These are phyloP conservation scores for Phorcus lineatus DNA, from an alignment of 2,888 invertebrate species.

Conservation along the genomic window DNA sequence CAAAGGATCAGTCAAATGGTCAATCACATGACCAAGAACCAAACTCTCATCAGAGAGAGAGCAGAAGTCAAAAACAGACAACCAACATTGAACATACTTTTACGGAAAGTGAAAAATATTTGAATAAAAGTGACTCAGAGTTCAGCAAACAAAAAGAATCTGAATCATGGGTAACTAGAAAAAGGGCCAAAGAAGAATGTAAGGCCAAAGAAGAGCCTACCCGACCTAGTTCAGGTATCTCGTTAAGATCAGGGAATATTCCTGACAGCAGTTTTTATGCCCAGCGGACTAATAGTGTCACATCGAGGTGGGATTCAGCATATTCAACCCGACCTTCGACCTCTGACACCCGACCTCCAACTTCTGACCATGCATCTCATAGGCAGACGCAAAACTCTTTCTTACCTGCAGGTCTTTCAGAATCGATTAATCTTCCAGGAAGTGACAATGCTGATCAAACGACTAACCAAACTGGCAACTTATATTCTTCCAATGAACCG, in stretches of 20 bases:
- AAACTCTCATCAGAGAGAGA: background rate
- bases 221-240: background rate
- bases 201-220: background rate
- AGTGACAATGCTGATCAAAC: background rate
- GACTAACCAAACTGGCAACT: background rate
- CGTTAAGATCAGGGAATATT: constrained; percentile 31
- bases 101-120: background rate
- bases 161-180: background rate
- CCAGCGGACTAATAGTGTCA: constrained; percentile 48
- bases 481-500: background rate
- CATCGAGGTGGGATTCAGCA: constrained; percentile 51
- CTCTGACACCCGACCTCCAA: constrained; percentile 35
- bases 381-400: constrained; percentile 30
- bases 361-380: constrained; percentile 34
- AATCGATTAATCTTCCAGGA: constrained; percentile 12
- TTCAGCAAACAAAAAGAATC: background rate
- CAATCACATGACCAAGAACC: background rate
- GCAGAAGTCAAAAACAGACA: background rate
- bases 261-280: constrained; percentile 51
- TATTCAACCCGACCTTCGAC: constrained; percentile 37
- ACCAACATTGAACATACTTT: background rate
- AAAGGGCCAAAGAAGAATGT: background rate
- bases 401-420: constrained; percentile 21
- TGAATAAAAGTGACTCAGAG: background rate
- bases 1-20: constrained; percentile 27